Percentiles rank a stretch among this genome's conserved stretches.
phyloP scores from a whole-genome alignment of 23 tunicate species.

The Halocynthia roretzi region DNA sequence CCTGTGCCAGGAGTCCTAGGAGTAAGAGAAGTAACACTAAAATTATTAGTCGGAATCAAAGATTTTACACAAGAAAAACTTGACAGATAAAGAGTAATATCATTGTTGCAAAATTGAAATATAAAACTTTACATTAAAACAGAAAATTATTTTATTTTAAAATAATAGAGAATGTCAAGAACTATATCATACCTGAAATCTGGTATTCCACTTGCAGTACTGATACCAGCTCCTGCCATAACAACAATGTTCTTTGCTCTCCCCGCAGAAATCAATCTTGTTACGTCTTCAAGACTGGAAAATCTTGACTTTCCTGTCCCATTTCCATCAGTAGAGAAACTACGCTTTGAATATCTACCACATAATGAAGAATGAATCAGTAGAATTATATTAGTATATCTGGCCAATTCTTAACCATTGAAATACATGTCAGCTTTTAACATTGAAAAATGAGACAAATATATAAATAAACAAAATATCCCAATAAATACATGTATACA shows the following conservation, averaged over 20 bases:
- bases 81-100: neutral
- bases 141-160: neutral
- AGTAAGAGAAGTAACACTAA: neutral
- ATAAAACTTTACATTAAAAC: too few relatives aligned
- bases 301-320: neutral
- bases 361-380: neutral
- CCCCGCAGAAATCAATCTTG: slow-evolving; percentile 28
- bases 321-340: slow-evolving; percentile 39
- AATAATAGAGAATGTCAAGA: neutral
- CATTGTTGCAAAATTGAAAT: neutral
- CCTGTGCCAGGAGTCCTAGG: slow-evolving; percentile 85
- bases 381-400: too few relatives aligned
- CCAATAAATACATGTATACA: too few relatives aligned
- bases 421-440: too few relatives aligned
- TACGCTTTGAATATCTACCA: slow-evolving; percentile 10
- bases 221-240: slow-evolving; percentile 93
- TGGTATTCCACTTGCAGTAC: slow-evolving; percentile 96
- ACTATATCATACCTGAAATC: slow-evolving; percentile 81
- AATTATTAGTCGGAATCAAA: neutral
- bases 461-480: too few relatives aligned
- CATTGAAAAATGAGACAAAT: too few relatives aligned
- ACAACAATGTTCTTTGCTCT: slow-evolving; percentile 74
- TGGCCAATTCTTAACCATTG: too few relatives aligned
- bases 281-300: slow-evolving; percentile 47
- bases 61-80: neutral